A percentile compares a stretch with the other conserved stretches of the same genome.
These are phyloP conservation scores for Boloria selene DNA, from an alignment of 2,888 invertebrate genomes.

Conservation along the genomic window DNA sequence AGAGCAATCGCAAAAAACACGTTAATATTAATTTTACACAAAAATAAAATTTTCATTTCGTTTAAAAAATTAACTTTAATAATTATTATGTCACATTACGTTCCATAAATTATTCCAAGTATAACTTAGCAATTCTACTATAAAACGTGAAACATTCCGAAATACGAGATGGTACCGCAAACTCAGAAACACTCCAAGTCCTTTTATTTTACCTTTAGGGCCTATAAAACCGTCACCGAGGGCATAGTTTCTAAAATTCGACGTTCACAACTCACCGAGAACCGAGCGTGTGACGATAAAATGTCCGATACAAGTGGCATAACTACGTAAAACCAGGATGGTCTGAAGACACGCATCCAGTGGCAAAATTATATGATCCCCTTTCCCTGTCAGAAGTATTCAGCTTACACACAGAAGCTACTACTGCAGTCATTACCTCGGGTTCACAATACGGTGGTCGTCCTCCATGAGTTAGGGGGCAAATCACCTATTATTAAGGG, in stretches of 20 bases:
- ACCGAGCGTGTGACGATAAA: constrained; percentile 76
- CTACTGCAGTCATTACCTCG: constrained; percentile 40
- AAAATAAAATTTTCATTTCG: too few species aligned
- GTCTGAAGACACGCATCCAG: constrained; percentile 68
- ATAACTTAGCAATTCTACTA: constrained; percentile 25
- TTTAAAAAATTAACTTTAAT: too few species aligned
- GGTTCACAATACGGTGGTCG: constrained; percentile 55
- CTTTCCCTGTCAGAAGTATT: constrained; percentile 30
- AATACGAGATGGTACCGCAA: constrained; percentile 56
- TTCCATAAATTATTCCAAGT: constrained; percentile 19
- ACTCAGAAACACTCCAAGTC: constrained; percentile 69
- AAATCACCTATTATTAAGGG: constrained; percentile 78
- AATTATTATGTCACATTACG: neutral
- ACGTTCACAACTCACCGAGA: constrained; percentile 67
- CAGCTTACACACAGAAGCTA: constrained; percentile 23
- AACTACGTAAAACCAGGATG: constrained; percentile 58
- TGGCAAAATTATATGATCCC: constrained; percentile 39
- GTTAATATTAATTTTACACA: too few species aligned
- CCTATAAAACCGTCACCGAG: constrained; percentile 73
- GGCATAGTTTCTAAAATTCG: constrained; percentile 69
- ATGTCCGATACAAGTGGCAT: constrained; percentile 78
- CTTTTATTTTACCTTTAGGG: constrained; percentile 70
- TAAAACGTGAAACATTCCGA: constrained; percentile 48
- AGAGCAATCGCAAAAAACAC: too few species aligned
- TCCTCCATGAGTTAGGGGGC: constrained; percentile 57